Percentiles rank a stretch among this genome's conserved stretches.
Conservation (phyloP, 2,888 invertebrate genomes). For the Hyppa rectilinea region DNA sequence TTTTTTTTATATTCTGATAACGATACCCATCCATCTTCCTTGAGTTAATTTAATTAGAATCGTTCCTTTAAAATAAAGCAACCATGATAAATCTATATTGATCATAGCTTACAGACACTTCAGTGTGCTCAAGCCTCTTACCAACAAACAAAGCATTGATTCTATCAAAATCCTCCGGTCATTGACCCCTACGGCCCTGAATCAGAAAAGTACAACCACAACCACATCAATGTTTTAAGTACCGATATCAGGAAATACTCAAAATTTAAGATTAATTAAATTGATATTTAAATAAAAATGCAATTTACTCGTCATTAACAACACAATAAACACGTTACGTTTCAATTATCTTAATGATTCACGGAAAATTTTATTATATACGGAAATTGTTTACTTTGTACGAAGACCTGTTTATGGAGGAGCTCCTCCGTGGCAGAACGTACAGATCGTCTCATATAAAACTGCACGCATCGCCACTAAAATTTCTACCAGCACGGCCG, state of each 20-base stretch:
- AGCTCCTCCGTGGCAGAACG: background rate
- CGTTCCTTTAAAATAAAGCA: background rate
- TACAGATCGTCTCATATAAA: no score
- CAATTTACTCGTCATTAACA: conserved; percentile 25
- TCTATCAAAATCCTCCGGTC: conserved; percentile 5
- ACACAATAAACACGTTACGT: background rate
- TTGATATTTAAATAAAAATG: conserved; percentile 32
- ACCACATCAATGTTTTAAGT: background rate
- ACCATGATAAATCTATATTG: background rate
- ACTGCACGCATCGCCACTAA: no score
- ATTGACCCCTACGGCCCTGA: conserved; percentile 29
- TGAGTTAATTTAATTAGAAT: background rate
- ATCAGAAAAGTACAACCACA: background rate
- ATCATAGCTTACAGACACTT: background rate
- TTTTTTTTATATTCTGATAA: background rate
- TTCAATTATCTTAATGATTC: conserved; percentile 28
- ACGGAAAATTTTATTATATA: conserved; percentile 24
- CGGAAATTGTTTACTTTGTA: background rate
- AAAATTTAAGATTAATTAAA: conserved; percentile 27
- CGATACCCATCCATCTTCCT: background rate
- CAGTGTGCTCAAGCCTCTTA: background rate
- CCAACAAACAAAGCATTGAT: conserved; percentile 14
- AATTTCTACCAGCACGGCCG: no score
- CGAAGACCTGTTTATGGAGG: background rate
- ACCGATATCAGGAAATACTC: conserved; percentile 16